phyloP scores from a whole-genome alignment of 2,113 vertebrate species.

The Burhinus oedicnemus region DNA sequence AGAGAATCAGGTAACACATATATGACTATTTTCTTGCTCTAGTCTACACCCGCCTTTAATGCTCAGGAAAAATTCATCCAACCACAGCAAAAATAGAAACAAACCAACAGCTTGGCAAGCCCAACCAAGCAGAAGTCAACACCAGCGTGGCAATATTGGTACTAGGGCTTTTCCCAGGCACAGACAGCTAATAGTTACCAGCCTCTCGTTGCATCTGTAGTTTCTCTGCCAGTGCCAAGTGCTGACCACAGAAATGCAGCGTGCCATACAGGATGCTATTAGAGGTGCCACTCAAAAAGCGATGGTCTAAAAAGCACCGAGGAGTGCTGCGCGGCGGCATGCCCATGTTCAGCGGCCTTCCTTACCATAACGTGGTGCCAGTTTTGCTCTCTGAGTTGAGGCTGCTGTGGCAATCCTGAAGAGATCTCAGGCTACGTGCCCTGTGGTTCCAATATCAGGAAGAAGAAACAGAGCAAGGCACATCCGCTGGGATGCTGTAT shows the following conservation, averaged over 20 bases:
- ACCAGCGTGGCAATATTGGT: background rate
- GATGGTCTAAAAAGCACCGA: fast-evolving
- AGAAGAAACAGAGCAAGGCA: background rate
- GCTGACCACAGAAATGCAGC: background rate
- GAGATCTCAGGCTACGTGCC: background rate
- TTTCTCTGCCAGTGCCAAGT: background rate
- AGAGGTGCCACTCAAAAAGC: background rate
- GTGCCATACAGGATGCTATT: background rate
- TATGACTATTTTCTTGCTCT: background rate
- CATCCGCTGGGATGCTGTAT: background rate
- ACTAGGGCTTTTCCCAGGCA: background rate
- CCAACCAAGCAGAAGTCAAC: background rate
- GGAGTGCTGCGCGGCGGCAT: background rate
- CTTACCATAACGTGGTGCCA: background rate
- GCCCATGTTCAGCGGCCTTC: fast-evolving
- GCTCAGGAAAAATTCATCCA: background rate
- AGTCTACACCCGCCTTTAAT: background rate
- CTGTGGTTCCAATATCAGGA: background rate
- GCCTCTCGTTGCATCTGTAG: background rate
- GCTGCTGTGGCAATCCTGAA: background rate
- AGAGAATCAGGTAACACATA: constrained; percentile 76
- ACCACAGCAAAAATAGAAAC: background rate
- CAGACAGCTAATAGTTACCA: background rate
- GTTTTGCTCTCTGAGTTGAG: background rate
- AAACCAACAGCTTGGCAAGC: background rate